These are phyloP conservation scores for Temnopleurus reevesii DNA, from an alignment of 53 echinoderm and acorn worm genomes.

Conservation along the genomic window DNA sequence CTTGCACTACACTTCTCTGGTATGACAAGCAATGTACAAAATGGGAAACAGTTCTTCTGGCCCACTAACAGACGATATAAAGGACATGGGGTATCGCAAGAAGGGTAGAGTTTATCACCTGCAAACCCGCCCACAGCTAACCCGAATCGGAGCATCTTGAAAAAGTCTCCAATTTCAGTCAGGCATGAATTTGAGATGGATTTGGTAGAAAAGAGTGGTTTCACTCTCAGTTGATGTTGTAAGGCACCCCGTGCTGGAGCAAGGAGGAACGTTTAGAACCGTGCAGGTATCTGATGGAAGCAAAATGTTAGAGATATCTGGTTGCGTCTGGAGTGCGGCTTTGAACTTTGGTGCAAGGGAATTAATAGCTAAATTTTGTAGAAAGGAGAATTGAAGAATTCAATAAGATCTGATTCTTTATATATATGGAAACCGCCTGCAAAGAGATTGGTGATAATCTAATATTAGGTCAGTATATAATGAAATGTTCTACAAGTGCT, in stretches of 20 bases:
- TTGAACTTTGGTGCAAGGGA: background rate
- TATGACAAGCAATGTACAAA: too few species aligned
- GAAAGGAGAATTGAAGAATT: too few species aligned
- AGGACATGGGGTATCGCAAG: background rate
- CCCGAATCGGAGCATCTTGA: background rate
- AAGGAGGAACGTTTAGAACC: background rate
- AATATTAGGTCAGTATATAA: too few species aligned
- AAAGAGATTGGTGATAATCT: too few species aligned
- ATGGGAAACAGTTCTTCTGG: too few species aligned
- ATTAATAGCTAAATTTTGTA: background rate
- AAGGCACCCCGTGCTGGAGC: background rate
- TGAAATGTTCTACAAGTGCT: too few species aligned
- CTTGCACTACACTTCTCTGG: too few species aligned
- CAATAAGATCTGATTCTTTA: too few species aligned
- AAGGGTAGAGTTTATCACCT: conserved; percentile 18
- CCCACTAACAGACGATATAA: background rate
- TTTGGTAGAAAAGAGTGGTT: conserved; percentile 6
- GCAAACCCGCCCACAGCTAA: background rate
- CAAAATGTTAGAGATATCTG: background rate
- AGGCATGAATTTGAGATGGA: conserved; percentile 27
- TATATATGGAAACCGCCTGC: too few species aligned
- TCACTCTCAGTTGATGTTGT: background rate
- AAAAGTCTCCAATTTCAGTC: conserved; percentile 27
- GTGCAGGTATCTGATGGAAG: background rate
- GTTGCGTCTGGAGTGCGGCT: too few species aligned